Evolutionary conservation across 2,113 vertebrate genomes (phyloP).

Genomic region (Hemiscyllium ocellatum): DNA sequence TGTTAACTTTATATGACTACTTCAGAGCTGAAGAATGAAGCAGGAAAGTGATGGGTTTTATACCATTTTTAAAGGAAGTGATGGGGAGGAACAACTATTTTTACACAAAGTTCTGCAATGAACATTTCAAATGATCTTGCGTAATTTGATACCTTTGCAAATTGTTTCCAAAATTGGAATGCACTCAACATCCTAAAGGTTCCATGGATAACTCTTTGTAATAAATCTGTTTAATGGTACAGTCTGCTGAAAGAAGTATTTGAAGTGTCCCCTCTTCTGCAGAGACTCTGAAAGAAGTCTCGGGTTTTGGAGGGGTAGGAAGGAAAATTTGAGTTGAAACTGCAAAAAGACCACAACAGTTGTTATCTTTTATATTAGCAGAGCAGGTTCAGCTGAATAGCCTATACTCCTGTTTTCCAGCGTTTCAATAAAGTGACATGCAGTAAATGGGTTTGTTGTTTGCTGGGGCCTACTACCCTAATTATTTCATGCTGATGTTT

Average conservation of each 20-base stretch:
- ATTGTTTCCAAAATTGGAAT: background rate
- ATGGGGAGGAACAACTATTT: background rate
- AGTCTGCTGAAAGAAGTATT: background rate
- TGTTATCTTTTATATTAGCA: no score
- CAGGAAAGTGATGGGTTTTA: no score
- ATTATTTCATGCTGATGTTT: background rate
- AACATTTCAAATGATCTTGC: background rate
- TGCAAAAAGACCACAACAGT: no score
- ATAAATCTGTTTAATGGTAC: background rate
- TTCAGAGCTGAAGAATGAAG: no score
- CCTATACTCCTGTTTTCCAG: no score
- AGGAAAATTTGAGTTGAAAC: no score
- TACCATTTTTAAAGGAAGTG: no score
- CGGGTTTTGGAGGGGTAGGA: no score
- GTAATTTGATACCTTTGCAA: background rate
- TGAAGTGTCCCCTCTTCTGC: background rate
- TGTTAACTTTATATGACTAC: no score
- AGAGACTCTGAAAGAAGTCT: no score
- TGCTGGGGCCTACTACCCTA: background rate
- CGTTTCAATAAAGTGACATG: background rate
- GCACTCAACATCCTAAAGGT: background rate
- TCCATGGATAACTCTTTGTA: background rate
- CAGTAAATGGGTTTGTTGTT: background rate
- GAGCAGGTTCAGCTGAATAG: no score
- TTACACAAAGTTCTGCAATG: background rate